Evolutionary conservation across 1,140 invertebrate species (phyloP).

Genomic region (Patella vulgata): DNA sequence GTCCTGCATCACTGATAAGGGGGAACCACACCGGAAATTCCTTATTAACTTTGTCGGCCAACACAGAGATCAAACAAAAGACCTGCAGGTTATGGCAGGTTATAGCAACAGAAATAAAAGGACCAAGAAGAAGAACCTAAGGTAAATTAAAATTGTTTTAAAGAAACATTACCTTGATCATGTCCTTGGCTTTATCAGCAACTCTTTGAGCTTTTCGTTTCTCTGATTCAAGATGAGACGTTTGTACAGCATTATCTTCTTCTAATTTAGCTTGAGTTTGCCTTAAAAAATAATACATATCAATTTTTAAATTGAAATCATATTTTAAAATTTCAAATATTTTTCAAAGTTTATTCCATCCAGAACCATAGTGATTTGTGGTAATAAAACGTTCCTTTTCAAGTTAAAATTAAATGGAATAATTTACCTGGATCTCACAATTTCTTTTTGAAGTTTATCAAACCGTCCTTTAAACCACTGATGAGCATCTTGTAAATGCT

Average conservation of each 20-base stretch:
- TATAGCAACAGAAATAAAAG: too few relatives aligned
- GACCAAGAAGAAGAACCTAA: too few relatives aligned
- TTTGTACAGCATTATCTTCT: slow-evolving; percentile 45
- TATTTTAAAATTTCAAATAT: too few relatives aligned
- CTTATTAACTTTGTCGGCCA: too few relatives aligned
- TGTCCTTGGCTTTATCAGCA: slow-evolving; percentile 55
- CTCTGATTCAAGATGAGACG: slow-evolving; percentile 44
- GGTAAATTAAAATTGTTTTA: too few relatives aligned
- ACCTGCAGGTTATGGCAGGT: too few relatives aligned
- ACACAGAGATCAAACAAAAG: too few relatives aligned
- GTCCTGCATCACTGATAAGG: too few relatives aligned
- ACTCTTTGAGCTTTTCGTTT: slow-evolving; percentile 48
- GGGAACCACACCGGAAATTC: too few relatives aligned
- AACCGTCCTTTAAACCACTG: slow-evolving; percentile 62
- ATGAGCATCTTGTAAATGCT: slow-evolving; percentile 58
- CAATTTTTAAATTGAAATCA: not conserved
- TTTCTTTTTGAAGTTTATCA: slow-evolving; percentile 57
- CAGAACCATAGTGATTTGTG: not conserved
- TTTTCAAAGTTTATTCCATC: too few relatives aligned
- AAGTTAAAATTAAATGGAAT: not conserved
- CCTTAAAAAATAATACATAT: slow-evolving; percentile 25
- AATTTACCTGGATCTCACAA: slow-evolving; percentile 47
- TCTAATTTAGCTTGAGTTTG: slow-evolving; percentile 51
- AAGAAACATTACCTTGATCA: slow-evolving; percentile 62
- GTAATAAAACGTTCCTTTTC: not conserved